A percentile compares a stretch with the other conserved stretches of the same genome.
Conservation (phyloP, 2,113 vertebrate species). For the Notarius lentiginosus region DNA sequence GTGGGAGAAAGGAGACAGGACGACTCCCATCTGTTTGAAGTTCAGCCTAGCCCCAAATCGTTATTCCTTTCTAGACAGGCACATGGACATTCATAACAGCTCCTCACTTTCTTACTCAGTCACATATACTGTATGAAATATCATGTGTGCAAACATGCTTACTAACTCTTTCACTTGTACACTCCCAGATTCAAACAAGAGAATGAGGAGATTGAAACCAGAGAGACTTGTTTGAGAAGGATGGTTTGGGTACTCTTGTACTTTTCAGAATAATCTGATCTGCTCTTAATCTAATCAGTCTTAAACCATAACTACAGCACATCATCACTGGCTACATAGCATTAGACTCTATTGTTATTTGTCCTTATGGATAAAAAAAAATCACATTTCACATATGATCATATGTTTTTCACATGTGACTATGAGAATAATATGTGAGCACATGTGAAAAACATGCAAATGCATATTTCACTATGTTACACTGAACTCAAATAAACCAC, state of each 20-base stretch:
- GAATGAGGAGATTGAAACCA: conserved; percentile 21
- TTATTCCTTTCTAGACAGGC: conserved; percentile 53
- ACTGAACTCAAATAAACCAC: neutral
- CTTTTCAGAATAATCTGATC: conserved; percentile 4
- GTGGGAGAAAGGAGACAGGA: conserved; percentile 52
- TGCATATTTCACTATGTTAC: neutral
- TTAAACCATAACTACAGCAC: conserved; percentile 16
- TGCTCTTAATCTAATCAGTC: conserved; percentile 3
- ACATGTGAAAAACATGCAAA: neutral
- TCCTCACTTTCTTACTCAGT: neutral
- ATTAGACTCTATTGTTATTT: neutral
- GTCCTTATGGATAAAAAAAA: neutral
- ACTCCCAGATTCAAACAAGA: neutral
- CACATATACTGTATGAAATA: neutral
- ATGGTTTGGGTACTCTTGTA: neutral
- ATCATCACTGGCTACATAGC: neutral
- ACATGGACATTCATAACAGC: conserved; percentile 27
- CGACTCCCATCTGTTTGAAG: conserved; percentile 65
- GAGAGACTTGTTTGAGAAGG: neutral
- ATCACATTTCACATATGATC: neutral
- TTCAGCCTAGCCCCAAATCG: conserved; percentile 43
- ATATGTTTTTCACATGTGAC: neutral
- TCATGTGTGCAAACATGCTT: neutral
- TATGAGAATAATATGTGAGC: neutral
- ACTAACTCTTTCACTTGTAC: neutral